Evolutionary conservation across 2,888 invertebrate species (phyloP).

Genomic region (Drosophila mimica): DNA sequence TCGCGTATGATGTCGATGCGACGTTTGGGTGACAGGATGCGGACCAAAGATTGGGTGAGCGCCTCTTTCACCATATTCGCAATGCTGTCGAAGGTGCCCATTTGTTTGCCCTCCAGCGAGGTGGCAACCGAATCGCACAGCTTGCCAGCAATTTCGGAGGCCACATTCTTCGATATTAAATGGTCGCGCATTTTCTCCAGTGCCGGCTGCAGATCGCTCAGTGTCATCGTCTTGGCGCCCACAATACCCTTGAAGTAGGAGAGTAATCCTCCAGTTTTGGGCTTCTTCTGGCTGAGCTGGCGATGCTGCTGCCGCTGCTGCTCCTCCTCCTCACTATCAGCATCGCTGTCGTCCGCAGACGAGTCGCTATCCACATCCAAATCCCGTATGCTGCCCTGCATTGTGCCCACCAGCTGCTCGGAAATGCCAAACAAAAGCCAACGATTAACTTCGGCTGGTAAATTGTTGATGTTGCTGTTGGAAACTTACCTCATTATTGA

Average conservation of each 20-base stretch:
- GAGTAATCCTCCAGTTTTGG: constrained; percentile 87
- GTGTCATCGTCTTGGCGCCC: constrained; percentile 94
- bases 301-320: constrained; percentile 68
- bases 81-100: constrained; percentile 98
- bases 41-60: constrained; percentile 95
- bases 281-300: constrained; percentile 19
- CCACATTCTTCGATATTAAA: constrained; percentile 98
- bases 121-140: constrained; percentile 96
- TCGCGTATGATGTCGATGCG: constrained; percentile 98
- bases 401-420: constrained; percentile 91
- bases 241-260: constrained; percentile 94
- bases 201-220: constrained; percentile 92
- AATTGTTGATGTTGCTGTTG: not conserved
- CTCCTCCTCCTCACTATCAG: constrained; percentile 72
- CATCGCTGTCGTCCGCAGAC: constrained; percentile 86
- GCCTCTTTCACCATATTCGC: constrained; percentile 94
- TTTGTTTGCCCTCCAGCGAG: constrained; percentile 94
- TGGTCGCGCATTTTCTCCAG: constrained; percentile 98
- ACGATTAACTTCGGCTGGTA: not conserved
- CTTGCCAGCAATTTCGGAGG: constrained; percentile 96
- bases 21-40: constrained; percentile 96
- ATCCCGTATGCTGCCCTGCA: constrained; percentile 93
- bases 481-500: constrained; percentile 74
- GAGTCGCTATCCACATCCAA: constrained; percentile 92
- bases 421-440: not conserved